A percentile compares a stretch with the other conserved stretches of the same genome.
Evolutionary conservation across 2,797 vertebrate genomes (phyloP).

Genomic region (Cephalopachus bancanus): DNA sequence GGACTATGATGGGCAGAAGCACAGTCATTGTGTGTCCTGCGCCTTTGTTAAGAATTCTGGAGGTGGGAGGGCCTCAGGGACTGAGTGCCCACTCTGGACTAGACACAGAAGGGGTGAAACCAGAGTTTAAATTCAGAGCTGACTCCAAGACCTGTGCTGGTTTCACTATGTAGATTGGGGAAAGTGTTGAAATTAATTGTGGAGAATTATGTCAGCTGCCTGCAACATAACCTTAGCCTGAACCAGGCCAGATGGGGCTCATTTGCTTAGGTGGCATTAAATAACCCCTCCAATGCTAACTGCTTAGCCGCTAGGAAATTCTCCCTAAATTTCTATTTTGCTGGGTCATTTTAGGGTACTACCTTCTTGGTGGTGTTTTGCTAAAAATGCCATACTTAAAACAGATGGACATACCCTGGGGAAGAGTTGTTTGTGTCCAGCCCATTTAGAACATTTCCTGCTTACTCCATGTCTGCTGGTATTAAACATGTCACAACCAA

Average conservation of each 20-base stretch:
- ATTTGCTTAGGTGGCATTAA: neutral
- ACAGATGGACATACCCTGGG: neutral
- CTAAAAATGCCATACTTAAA: constrained; percentile 53
- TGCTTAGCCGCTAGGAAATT: neutral
- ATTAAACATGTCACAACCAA: neutral
- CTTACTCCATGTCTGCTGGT: neutral
- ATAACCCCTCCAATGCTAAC: neutral
- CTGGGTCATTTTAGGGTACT: constrained; percentile 18
- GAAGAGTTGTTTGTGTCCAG: neutral
- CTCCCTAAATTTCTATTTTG: constrained; percentile 3
- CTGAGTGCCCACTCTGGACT: neutral
- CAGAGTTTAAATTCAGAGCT: neutral
- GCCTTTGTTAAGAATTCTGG: neutral
- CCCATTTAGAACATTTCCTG: neutral
- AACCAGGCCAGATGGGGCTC: neutral
- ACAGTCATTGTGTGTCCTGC: rapidly evolving
- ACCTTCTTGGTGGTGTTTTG: neutral
- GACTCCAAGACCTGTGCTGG: neutral
- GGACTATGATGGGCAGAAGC: neutral
- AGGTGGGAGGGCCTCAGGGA: neutral
- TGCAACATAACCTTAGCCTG: neutral
- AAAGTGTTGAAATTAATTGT: constrained; percentile 40
- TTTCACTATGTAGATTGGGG: neutral
- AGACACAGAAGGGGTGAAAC: neutral
- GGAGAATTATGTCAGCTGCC: constrained; percentile 16